Evolutionary conservation across 1,140 invertebrate species (phyloP).

Genomic region (Rhagoletis zephyria): DNA sequence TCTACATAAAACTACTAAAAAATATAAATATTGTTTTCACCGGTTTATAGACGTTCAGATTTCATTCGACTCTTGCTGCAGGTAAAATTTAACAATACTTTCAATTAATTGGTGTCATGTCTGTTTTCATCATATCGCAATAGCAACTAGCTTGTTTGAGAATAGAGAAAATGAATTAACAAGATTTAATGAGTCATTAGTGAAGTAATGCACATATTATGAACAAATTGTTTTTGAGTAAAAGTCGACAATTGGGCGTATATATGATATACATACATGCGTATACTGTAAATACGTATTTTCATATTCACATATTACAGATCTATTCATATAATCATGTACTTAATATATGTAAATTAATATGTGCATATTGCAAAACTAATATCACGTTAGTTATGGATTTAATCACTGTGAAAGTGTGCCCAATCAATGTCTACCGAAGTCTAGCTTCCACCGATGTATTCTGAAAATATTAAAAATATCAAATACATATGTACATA

Average conservation of each 20-base stretch:
- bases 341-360: not conserved
- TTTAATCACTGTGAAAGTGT: slow-evolving; percentile 23
- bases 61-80: slow-evolving; percentile 43
- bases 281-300: not conserved
- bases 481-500: too few species aligned
- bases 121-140: not conserved
- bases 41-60: not conserved
- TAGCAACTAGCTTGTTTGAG: slow-evolving; percentile 7
- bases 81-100: slow-evolving; percentile 6
- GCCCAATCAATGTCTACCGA: too few species aligned
- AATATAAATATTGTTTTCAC: not conserved
- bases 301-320: not conserved
- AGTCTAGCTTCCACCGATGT: too few species aligned
- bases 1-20: not conserved
- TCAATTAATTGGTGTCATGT: not conserved
- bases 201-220: slow-evolving; percentile 38
- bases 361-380: not conserved
- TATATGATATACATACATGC: not conserved
- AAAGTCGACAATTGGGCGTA: not conserved
- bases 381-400: not conserved
- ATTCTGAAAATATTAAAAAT: too few species aligned
- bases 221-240: slow-evolving; percentile 28
- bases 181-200: slow-evolving; percentile 43
- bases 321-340: not conserved
- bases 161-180: slow-evolving; percentile 50